phyloP scores from a whole-genome alignment of 2,797 vertebrate species.

The Bufotes viridis region DNA sequence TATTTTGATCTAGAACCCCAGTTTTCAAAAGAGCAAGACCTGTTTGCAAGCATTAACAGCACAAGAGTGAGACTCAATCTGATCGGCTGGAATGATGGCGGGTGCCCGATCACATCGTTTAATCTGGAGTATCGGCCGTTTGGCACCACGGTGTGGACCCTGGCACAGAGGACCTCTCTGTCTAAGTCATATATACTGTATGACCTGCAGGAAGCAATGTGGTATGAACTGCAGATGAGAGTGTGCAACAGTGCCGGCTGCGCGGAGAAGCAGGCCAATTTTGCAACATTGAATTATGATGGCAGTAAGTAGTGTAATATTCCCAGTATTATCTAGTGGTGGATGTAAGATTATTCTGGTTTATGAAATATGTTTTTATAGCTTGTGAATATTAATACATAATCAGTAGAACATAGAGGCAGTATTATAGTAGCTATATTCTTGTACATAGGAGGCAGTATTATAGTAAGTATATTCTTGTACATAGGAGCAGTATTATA shows the following conservation, averaged over 20 bases:
- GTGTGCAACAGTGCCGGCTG: constrained; percentile 98
- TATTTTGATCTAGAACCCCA: constrained; percentile 84
- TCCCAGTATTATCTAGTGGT: neutral
- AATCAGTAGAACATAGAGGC: too few species aligned
- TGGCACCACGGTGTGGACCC: constrained; percentile 91
- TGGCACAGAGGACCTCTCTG: constrained; percentile 90
- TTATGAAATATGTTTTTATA: too few species aligned
- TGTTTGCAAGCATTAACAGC: constrained; percentile 95
- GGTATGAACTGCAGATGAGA: constrained; percentile 97
- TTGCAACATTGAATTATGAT: constrained; percentile 92
- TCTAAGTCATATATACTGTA: constrained; percentile 95
- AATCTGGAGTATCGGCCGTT: constrained; percentile 93
- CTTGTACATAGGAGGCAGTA: too few species aligned
- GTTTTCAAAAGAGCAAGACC: constrained; percentile 97
- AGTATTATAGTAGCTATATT: too few species aligned
- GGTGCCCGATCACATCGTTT: constrained; percentile 97
- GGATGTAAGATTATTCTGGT: too few species aligned
- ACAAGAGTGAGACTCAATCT: constrained; percentile 91
- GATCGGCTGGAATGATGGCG: constrained; percentile 96
- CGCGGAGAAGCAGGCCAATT: constrained; percentile 92
- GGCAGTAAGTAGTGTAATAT: constrained; percentile 86
- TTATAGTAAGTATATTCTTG: neutral
- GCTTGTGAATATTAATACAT: too few species aligned
- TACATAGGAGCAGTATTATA: neutral
- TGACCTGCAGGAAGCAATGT: constrained; percentile 93